Evolutionary conservation across 1,140 invertebrate species (phyloP).

Genomic region (Psilanteris sp.): DNA sequence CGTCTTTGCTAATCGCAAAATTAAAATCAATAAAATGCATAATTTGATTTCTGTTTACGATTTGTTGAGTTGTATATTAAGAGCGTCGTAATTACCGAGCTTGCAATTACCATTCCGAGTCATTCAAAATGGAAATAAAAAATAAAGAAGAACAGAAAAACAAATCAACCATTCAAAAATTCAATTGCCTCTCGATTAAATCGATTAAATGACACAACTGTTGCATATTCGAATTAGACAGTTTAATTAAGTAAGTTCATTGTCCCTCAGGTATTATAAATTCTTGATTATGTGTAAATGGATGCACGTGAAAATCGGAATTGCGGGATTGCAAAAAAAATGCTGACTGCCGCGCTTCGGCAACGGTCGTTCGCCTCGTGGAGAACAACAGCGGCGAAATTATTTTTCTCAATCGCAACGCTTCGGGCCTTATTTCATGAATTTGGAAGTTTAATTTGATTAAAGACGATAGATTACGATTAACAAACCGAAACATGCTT

Average conservation of each 20-base stretch:
- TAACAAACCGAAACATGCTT: too few species aligned
- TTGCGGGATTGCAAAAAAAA: slow-evolving; percentile 55
- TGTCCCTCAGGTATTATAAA: slow-evolving; percentile 31
- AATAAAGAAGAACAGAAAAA: too few species aligned
- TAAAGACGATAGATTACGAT: too few species aligned
- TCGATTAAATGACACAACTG: slow-evolving; percentile 18
- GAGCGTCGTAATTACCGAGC: too few species aligned
- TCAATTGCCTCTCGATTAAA: slow-evolving; percentile 28
- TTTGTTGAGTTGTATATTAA: too few species aligned
- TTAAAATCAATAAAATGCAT: slow-evolving; percentile 27
- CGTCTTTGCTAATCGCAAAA: slow-evolving; percentile 34
- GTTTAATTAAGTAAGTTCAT: slow-evolving; percentile 53
- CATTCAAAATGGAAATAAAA: too few species aligned
- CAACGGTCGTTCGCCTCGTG: slow-evolving; percentile 43
- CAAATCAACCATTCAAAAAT: slow-evolving; percentile 36
- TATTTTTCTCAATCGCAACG: too few species aligned
- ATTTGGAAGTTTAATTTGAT: too few species aligned
- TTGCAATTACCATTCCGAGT: too few species aligned
- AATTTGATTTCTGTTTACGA: too few species aligned
- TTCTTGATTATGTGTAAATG: slow-evolving; percentile 58
- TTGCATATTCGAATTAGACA: slow-evolving; percentile 28
- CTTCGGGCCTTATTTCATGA: too few species aligned
- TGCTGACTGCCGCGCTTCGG: slow-evolving; percentile 36
- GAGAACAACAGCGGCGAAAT: slow-evolving; percentile 5
- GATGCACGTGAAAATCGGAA: slow-evolving; percentile 38